Evolutionary conservation across 2,113 vertebrate species (phyloP).

Genomic region (Cranoglanis bouderius): DNA sequence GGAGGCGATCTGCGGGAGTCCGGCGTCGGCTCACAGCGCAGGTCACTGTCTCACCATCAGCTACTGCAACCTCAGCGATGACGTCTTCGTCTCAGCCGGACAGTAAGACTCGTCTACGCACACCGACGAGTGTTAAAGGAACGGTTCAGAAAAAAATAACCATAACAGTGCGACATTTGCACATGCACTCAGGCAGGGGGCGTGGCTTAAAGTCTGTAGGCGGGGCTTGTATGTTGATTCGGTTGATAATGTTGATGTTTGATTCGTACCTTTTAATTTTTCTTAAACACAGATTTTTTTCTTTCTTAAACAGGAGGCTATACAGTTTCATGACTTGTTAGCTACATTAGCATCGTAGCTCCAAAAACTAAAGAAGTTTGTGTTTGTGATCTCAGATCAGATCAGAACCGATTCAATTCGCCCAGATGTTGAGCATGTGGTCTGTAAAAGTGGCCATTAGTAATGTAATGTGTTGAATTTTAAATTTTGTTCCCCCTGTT

Average conservation of each 20-base stretch:
- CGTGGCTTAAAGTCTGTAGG: neutral
- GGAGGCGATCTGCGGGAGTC: conserved; percentile 82
- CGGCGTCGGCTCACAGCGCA: conserved; percentile 70
- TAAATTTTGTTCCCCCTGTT: neutral
- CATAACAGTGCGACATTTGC: neutral
- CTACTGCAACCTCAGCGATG: conserved; percentile 75
- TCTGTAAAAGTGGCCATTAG: neutral
- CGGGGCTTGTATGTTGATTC: neutral
- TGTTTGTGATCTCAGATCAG: neutral
- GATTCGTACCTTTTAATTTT: neutral
- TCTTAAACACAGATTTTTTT: neutral
- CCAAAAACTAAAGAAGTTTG: neutral
- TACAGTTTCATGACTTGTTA: neutral
- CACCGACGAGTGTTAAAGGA: neutral
- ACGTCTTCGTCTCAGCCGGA: conserved; percentile 84
- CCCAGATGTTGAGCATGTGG: neutral
- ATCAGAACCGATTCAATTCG: neutral
- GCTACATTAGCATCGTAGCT: neutral
- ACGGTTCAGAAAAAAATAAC: neutral
- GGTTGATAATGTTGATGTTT: neutral
- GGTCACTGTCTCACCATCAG: conserved; percentile 72
- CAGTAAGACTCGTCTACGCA: conserved; percentile 69
- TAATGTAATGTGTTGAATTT: neutral
- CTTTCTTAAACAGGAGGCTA: neutral
- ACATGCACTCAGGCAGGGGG: neutral